Percentiles rank a stretch among this genome's conserved stretches.
phyloP scores from a whole-genome alignment of 2,797 vertebrate genomes.

The Lepus oiostolus region DNA sequence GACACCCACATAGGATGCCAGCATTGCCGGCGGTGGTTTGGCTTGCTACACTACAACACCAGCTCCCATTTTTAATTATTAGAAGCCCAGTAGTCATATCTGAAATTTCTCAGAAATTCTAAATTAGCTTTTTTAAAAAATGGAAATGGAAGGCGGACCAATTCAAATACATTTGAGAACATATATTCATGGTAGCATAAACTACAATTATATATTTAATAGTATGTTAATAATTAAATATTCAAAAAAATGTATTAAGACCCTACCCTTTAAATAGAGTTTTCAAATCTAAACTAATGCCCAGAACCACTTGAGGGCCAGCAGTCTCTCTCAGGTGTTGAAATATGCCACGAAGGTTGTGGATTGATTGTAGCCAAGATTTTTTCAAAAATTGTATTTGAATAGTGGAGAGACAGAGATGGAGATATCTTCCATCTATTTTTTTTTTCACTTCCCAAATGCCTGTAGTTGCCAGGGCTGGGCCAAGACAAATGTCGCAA shows the following conservation, averaged over 20 bases:
- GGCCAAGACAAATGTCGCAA: background rate
- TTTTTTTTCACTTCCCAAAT: too few species aligned
- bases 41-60: too few species aligned
- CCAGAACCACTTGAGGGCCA: background rate
- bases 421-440: too few species aligned
- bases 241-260: conserved; percentile 30
- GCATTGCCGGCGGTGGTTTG: too few species aligned
- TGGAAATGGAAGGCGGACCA: conserved; percentile 76
- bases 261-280: background rate
- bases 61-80: background rate
- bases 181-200: conserved; percentile 67
- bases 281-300: background rate
- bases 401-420: too few species aligned
- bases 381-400: too few species aligned
- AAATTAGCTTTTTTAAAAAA: conserved; percentile 29
- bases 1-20: too few species aligned
- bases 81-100: background rate
- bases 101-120: conserved; percentile 58
- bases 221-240: conserved; percentile 75
- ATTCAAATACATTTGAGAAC: conserved; percentile 79
- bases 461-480: too few species aligned
- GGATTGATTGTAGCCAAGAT: background rate
- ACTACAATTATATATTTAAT: conserved; percentile 65
- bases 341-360: background rate
- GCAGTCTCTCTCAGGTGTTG: background rate